phyloP scores from a whole-genome alignment of 2,888 invertebrate species.

The Idaea aversata region DNA sequence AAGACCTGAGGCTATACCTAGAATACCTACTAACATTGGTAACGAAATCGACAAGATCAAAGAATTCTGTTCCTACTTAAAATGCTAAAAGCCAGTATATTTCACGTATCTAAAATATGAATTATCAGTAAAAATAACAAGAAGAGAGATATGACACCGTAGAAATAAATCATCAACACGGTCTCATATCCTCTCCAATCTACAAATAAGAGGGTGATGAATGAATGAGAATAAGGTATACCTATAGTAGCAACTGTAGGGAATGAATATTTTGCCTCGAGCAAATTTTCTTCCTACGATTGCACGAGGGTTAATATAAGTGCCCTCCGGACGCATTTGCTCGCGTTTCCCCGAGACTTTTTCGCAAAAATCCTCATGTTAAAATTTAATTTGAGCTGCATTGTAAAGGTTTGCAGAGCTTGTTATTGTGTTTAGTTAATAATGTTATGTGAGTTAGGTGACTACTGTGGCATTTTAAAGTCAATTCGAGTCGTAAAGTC shows the following conservation, averaged over 20 bases:
- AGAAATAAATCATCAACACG: constrained; percentile 4
- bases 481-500: no score
- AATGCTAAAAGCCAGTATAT: no score
- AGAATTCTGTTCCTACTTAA: no score
- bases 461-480: constrained; percentile 1
- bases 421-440: constrained; percentile 5
- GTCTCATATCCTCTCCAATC: constrained; percentile 17
- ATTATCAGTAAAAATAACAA: not conserved
- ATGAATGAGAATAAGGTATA: constrained; percentile 24
- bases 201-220: constrained; percentile 22
- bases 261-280: constrained; percentile 31
- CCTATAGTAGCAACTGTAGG: constrained; percentile 7
- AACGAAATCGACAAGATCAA: no score
- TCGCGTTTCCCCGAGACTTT: constrained; percentile 25
- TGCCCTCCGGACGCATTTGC: constrained; percentile 33
- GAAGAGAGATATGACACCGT: not conserved
- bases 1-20: no score
- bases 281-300: constrained; percentile 37
- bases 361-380: constrained; percentile 21
- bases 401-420: constrained; percentile 10
- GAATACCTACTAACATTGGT: no score
- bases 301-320: constrained; percentile 39
- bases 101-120: not conserved
- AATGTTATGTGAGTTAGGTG: not conserved
- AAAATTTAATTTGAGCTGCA: constrained; percentile 27